Evolutionary conservation across 2,888 invertebrate genomes (phyloP).

Genomic region (Malthinus seriepunctatus): DNA sequence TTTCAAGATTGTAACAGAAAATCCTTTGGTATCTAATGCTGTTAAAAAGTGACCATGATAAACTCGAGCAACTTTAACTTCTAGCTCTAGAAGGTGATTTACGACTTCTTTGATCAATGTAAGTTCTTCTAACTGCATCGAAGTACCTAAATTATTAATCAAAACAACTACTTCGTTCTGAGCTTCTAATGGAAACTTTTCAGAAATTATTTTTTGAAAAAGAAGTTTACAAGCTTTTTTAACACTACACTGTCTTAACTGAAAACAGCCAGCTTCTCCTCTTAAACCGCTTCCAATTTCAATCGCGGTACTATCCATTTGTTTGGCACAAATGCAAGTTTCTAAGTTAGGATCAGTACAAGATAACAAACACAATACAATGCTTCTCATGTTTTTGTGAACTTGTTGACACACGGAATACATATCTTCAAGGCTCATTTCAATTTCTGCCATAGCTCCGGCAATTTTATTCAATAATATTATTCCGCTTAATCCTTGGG

Average conservation of each 20-base stretch:
- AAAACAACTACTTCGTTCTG: constrained; percentile 61
- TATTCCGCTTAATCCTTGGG: constrained; percentile 60
- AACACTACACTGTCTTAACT: constrained; percentile 55
- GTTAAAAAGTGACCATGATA: constrained; percentile 65
- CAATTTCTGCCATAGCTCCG: constrained; percentile 72
- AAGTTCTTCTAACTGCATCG: constrained; percentile 76
- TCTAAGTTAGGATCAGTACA: constrained; percentile 67
- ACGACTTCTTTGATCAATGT: constrained; percentile 55
- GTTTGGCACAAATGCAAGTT: constrained; percentile 34
- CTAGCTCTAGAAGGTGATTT: constrained; percentile 37
- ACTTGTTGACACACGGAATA: constrained; percentile 55
- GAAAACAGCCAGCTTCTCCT: constrained; percentile 60
- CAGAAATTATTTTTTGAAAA: constrained; percentile 51
- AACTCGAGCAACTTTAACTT: constrained; percentile 38
- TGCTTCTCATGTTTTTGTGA: constrained; percentile 65
- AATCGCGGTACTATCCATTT: constrained; percentile 55
- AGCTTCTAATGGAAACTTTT: constrained; percentile 35
- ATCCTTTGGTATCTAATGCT: constrained; percentile 77
- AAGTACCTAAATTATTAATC: constrained; percentile 75
- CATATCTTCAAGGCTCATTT: constrained; percentile 62
- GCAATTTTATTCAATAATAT: constrained; percentile 66
- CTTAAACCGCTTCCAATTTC: constrained; percentile 65
- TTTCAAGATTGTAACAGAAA: constrained; percentile 73
- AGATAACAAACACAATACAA: constrained; percentile 69
- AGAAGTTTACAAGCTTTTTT: constrained; percentile 57